phyloP scores from a whole-genome alignment of 2,888 invertebrate species.

The Brachypalpus laphriformis region DNA sequence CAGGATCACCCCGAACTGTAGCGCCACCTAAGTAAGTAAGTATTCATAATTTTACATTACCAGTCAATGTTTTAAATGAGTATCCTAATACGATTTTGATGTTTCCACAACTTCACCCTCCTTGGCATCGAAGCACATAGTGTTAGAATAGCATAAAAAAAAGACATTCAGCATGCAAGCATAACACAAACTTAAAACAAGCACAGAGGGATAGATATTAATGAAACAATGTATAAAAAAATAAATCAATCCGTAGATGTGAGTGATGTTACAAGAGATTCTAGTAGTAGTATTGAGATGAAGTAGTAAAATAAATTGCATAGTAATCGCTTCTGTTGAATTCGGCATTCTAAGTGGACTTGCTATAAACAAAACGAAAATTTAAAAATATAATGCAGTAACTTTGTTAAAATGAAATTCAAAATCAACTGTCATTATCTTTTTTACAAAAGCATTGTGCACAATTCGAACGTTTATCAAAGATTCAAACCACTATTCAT shows the following conservation, averaged over 20 bases:
- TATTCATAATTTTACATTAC: no score
- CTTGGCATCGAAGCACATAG: neutral
- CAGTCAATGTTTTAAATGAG: no score
- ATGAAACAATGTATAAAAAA: neutral
- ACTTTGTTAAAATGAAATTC: neutral
- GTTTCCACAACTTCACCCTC: neutral
- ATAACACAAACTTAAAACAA: slow-evolving; percentile 16
- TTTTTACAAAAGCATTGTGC: slow-evolving; percentile 30
- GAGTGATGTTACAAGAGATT: neutral
- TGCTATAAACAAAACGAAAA: slow-evolving; percentile 1
- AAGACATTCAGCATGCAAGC: slow-evolving; percentile 26
- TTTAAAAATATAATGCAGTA: neutral
- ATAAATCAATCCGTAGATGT: slow-evolving; percentile 1
- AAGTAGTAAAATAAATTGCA: slow-evolving; percentile 15
- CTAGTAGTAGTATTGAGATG: slow-evolving; percentile 2
- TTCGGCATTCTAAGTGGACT: slow-evolving; percentile 24
- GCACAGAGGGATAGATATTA: slow-evolving; percentile 29
- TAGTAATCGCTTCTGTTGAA: neutral
- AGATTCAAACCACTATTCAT: slow-evolving; percentile 31
- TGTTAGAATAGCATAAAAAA: neutral
- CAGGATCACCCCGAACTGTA: no score
- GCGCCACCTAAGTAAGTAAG: no score
- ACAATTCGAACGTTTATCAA: slow-evolving; percentile 15
- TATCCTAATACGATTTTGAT: no score
- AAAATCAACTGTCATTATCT: slow-evolving; percentile 4